Evolutionary conservation across 2,888 invertebrate genomes (phyloP).

Genomic region (Agrochola lota): DNA sequence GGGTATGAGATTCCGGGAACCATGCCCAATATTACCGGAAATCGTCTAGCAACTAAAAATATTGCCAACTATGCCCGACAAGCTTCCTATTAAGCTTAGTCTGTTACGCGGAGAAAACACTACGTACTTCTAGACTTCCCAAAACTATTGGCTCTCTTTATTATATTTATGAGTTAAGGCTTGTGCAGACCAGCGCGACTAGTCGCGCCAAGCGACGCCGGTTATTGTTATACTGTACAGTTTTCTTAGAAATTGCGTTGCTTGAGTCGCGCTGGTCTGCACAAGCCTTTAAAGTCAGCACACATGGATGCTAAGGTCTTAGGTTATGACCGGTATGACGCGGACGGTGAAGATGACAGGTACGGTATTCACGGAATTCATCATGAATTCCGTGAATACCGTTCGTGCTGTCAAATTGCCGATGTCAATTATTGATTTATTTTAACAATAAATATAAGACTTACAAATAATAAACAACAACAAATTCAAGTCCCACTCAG

Average conservation of each 20-base stretch:
- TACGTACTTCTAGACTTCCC: neutral
- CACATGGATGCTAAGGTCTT: neutral
- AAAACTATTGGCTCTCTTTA: neutral
- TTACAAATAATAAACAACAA: slow-evolving; percentile 18
- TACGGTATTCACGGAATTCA: too few relatives aligned
- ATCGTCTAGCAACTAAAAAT: slow-evolving; percentile 34
- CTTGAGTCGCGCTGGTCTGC: too few relatives aligned
- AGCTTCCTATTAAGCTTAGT: neutral
- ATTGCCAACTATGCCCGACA: slow-evolving; percentile 10
- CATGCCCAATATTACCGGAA: slow-evolving; percentile 36
- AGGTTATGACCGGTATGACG: neutral
- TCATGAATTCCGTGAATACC: neutral
- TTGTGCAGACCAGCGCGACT: too few relatives aligned
- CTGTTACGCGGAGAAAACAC: neutral
- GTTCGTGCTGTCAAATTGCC: neutral
- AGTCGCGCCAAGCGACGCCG: too few relatives aligned
- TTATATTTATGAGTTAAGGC: neutral
- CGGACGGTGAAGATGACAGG: neutral
- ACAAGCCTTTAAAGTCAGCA: too few relatives aligned
- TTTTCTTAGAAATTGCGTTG: too few relatives aligned
- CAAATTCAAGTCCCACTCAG: slow-evolving; percentile 16
- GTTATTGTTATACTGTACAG: too few relatives aligned
- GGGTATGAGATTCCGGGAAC: slow-evolving; percentile 42
- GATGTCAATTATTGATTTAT: neutral
- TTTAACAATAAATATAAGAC: neutral